These are phyloP conservation scores for Hypsopygia costalis DNA, from an alignment of 2,888 invertebrate species.

Conservation along the genomic window DNA sequence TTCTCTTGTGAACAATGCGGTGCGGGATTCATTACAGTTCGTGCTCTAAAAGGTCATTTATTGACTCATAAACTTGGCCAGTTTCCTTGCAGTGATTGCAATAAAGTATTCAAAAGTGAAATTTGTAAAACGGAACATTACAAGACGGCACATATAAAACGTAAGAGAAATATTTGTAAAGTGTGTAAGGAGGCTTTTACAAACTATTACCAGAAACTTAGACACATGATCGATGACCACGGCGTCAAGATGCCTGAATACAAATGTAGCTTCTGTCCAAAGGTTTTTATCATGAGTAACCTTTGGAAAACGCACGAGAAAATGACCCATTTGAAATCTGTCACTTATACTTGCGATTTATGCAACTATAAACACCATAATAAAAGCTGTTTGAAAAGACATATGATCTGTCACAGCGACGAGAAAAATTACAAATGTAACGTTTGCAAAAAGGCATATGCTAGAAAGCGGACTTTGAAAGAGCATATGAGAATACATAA, in stretches of 20 bases:
- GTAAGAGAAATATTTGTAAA: constrained; percentile 1
- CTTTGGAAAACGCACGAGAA: constrained; percentile 5
- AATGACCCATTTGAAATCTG: constrained; percentile 1
- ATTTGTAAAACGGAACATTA: background rate
- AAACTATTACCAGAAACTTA: background rate
- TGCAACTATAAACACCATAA: constrained; percentile 7
- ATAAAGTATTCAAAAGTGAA: background rate
- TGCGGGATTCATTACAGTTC: constrained; percentile 1
- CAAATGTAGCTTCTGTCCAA: constrained; percentile 9
- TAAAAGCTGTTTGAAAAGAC: constrained; percentile 3
- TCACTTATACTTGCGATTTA: constrained; percentile 1
- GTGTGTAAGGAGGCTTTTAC: constrained; percentile 4
- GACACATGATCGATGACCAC: constrained; percentile 7
- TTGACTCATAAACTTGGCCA: background rate
- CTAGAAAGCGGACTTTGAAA: constrained; percentile 6
- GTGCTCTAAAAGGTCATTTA: background rate
- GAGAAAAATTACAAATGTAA: constrained; percentile 6
- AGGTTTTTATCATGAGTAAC: constrained; percentile 1
- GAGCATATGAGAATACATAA: constrained; percentile 12
- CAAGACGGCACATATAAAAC: background rate
- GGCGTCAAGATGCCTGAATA: constrained; percentile 1
- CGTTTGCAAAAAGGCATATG: constrained; percentile 5
- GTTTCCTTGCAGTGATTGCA: background rate
- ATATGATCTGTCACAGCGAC: constrained; percentile 8
- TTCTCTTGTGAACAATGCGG: constrained; percentile 63